These are phyloP conservation scores for Heterodera carotae DNA, from an alignment of 1,140 invertebrate species.

Conservation along the genomic window DNA sequence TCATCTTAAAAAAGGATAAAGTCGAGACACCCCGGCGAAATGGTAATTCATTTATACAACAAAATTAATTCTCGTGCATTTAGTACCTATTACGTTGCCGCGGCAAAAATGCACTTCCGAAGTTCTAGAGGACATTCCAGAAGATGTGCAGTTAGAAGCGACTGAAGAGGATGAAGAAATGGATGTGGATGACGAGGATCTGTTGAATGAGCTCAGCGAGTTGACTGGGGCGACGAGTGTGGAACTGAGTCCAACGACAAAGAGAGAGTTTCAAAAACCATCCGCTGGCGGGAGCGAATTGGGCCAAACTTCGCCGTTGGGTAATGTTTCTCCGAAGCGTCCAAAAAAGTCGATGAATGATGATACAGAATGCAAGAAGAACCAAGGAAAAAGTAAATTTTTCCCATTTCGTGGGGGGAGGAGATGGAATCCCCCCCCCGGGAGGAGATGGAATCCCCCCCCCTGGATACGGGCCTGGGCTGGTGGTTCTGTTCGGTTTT, in stretches of 20 bases:
- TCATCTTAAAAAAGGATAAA: conserved; percentile 1
- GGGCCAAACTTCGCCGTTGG: neutral
- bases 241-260: conserved; percentile 8
- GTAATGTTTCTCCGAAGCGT: neutral
- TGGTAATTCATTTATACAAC: neutral
- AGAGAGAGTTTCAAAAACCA: neutral
- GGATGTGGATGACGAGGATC: conserved; percentile 3
- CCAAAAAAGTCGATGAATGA: conserved; percentile 2
- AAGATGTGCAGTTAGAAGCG: neutral
- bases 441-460: no score
- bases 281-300: neutral
- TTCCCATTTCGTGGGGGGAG: no score
- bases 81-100: no score
- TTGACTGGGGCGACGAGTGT: neutral
- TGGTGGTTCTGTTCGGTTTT: no score
- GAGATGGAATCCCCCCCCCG: no score
- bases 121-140: neutral
- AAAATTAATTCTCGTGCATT: no score
- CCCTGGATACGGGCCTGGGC: no score
- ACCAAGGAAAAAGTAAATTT: no score
- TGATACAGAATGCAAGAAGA: no score
- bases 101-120: neutral
- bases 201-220: neutral
- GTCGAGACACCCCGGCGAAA: neutral
- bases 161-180: neutral